phyloP scores from a whole-genome alignment of 1,140 invertebrate genomes.

The Euglossa dilemma region DNA sequence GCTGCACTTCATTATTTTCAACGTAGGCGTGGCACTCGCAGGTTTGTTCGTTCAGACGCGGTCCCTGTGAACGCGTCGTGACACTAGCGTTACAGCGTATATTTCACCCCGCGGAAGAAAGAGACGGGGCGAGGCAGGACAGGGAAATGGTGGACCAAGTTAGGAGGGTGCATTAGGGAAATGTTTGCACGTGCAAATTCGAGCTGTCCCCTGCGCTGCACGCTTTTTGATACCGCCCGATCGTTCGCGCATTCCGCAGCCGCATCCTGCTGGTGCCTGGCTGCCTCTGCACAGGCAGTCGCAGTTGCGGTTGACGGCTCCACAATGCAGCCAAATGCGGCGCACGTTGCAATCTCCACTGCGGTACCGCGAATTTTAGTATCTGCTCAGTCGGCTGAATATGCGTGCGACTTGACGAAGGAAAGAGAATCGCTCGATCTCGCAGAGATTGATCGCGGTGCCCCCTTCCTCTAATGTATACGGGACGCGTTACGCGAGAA shows the following conservation, averaged over 20 bases:
- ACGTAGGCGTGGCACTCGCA: constrained; percentile 12
- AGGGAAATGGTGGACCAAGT: constrained; percentile 7
- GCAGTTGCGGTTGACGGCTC: constrained; percentile 67
- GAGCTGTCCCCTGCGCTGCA: constrained; percentile 18
- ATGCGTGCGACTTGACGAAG: constrained; percentile 16
- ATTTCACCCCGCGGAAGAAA: neutral
- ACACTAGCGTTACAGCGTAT: neutral
- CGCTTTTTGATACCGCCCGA: constrained; percentile 58
- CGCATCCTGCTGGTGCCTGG: constrained; percentile 26
- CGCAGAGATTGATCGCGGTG: constrained; percentile 5
- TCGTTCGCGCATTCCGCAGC: constrained; percentile 45
- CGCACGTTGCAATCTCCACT: constrained; percentile 36
- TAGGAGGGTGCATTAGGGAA: constrained; percentile 58
- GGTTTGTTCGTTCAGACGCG: neutral
- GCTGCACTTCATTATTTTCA: constrained; percentile 66
- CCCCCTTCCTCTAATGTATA: neutral
- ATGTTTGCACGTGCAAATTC: constrained; percentile 65
- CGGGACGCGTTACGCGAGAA: too few species aligned
- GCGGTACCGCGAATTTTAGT: constrained; percentile 35
- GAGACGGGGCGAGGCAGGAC: neutral
- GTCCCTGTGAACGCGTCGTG: neutral
- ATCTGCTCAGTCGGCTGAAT: constrained; percentile 34
- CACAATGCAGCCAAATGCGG: constrained; percentile 67
- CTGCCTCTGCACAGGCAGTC: constrained; percentile 37
- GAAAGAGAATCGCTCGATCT: constrained; percentile 15